phyloP scores from a whole-genome alignment of 1,140 invertebrate species.

The Drosophila sturtevanti region DNA sequence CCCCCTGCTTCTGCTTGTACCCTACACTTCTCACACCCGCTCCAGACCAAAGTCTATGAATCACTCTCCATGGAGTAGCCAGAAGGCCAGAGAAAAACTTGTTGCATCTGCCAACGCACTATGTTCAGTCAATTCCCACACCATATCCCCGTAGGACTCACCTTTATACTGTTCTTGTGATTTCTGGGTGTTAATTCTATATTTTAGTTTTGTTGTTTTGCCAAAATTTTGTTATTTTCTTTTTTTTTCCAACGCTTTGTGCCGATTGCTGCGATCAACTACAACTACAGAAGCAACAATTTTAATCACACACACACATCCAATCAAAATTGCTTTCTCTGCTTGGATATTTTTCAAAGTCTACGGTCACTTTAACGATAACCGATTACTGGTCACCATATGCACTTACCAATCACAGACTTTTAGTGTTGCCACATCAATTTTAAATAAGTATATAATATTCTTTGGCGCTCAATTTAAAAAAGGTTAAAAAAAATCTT shows the following conservation, averaged over 20 bases:
- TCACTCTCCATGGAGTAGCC: slow-evolving; percentile 33
- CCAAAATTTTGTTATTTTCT: background rate
- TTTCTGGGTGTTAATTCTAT: slow-evolving; percentile 11
- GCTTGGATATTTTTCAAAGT: background rate
- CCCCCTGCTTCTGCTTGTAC: background rate
- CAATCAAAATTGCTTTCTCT: background rate
- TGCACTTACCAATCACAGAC: background rate
- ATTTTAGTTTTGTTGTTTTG: slow-evolving; percentile 18
- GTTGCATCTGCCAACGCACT: slow-evolving; percentile 66
- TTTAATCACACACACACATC: background rate
- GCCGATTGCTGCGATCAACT: slow-evolving; percentile 9
- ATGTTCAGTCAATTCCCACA: slow-evolving; percentile 33
- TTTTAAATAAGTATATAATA: background rate
- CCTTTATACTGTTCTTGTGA: slow-evolving; percentile 35
- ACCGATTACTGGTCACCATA: background rate
- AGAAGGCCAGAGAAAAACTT: slow-evolving; percentile 43
- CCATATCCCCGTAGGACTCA: slow-evolving; percentile 27
- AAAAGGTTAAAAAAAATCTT: background rate
- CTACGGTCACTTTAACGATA: background rate
- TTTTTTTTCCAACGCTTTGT: slow-evolving; percentile 1
- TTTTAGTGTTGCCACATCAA: background rate
- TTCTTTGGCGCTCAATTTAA: background rate
- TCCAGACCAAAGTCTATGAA: slow-evolving; percentile 16
- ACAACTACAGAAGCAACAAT: slow-evolving; percentile 13
- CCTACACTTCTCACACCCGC: background rate